Base-by-base conservation (phyloP, 2,113 vertebrate species). In the Etia nguti region DNA sequence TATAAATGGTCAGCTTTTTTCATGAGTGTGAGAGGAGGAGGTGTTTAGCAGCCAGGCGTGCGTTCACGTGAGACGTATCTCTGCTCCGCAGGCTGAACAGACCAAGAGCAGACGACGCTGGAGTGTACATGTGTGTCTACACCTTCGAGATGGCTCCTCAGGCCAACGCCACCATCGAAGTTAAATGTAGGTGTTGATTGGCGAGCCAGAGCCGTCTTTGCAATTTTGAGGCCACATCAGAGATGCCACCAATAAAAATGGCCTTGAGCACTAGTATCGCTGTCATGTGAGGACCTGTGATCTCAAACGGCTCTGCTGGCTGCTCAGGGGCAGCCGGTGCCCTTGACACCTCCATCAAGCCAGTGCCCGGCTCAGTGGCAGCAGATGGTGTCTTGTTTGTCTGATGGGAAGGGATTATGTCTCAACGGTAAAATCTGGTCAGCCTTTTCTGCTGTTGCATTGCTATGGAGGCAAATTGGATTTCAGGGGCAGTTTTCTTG, bases 71-170 rank as follows among this genome's bases (percentile, higher is more conserved):
- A 90, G 91, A 80, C 89, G 79, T 93, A 88, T 95, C 88, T 95
- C 5, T 88, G 20, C 29, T 75, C 80, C 54, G 62, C 97, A 99
- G 98, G 94, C 96, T 99, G 93, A 77, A 6, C 29, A 99, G 97
- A 93, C 97, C 98, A 62, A 97, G 97, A 94, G 94, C 96, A 75
- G 98, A 99, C 0, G 96, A 97, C 75, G 98, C 98, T 2, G 98
- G 97, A 29, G 95, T 98, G 89, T 99, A 99, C 95, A 96, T 97
- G 96, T 99, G 99, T 48, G 97, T 99, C 68, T 99, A 96, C 94
- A 96, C 95, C 83, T 98, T 99, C 83, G 81, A 94, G 10, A 88
- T 34, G 87, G 92, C 94, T 31, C 97, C 97, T n/a, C 16, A 95
- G 75, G 98, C 96, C 91, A 99, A 99, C 56, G 97, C 97, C 94